phyloP scores from a whole-genome alignment of 2,797 vertebrate genomes.

The Eulemur rubriventer region DNA sequence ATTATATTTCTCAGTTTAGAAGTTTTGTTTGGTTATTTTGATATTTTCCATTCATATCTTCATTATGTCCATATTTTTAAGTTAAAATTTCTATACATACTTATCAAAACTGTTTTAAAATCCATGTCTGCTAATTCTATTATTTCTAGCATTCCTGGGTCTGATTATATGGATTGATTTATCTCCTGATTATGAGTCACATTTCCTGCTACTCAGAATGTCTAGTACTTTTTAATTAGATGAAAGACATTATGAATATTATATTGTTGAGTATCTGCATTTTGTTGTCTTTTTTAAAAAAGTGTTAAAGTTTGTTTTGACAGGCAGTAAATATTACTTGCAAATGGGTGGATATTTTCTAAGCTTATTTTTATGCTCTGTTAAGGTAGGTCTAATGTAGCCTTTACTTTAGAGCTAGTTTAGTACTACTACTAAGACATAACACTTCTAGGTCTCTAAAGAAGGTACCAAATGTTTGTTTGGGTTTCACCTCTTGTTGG shows the following conservation, averaged over 20 bases:
- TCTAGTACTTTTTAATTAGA: background rate
- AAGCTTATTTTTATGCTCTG: background rate
- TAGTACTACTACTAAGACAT: background rate
- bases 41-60: background rate
- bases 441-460: background rate
- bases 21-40: background rate
- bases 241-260: background rate
- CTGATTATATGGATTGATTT: background rate
- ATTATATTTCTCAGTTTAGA: background rate
- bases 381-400: background rate
- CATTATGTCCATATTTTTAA: background rate
- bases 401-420: background rate
- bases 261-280: background rate
- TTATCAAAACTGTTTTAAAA: background rate
- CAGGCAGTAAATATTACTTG: background rate
- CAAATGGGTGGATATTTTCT: background rate
- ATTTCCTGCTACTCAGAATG: background rate
- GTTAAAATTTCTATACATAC: background rate
- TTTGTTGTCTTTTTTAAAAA: background rate
- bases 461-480: background rate
- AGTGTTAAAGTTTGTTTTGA: background rate
- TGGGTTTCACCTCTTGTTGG: background rate
- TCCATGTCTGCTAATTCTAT: background rate
- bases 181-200: background rate
- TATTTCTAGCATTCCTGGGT: background rate